Conservation (phyloP, 2,888 invertebrate genomes). For the Zonitis immaculata region DNA sequence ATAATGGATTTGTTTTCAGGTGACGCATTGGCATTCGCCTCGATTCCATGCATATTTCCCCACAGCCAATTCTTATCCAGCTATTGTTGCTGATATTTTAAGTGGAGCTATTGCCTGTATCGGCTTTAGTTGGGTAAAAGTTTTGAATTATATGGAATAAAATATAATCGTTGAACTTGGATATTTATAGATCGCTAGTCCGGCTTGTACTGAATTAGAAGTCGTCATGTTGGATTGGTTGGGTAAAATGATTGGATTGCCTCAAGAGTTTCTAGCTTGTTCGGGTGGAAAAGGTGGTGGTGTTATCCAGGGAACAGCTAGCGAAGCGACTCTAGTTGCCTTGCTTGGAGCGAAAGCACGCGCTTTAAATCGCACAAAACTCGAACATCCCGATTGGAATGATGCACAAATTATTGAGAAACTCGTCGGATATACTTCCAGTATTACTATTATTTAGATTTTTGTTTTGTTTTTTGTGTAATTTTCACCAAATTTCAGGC, state of each 20-base stretch:
- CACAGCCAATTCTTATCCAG: slow-evolving; percentile 88
- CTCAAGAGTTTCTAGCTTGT: slow-evolving; percentile 76
- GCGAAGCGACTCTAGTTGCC: slow-evolving; percentile 90
- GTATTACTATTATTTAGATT: no score
- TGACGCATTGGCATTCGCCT: slow-evolving; percentile 96
- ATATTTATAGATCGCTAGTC: slow-evolving; percentile 74
- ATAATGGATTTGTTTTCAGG: slow-evolving; percentile 37
- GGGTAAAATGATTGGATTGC: slow-evolving; percentile 86
- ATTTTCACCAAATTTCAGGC: slow-evolving; percentile 56
- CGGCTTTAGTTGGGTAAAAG: slow-evolving; percentile 89
- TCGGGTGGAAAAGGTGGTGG: slow-evolving; percentile 77
- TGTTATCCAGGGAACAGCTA: slow-evolving; percentile 92
- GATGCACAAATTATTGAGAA: slow-evolving; percentile 70
- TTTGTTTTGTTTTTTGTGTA: no score
- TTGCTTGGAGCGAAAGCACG: slow-evolving; percentile 84
- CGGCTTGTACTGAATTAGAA: slow-evolving; percentile 93
- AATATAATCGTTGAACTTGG: slow-evolving; percentile 15
- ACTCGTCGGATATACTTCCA: slow-evolving; percentile 81
- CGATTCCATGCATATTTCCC: slow-evolving; percentile 95
- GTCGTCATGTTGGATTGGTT: slow-evolving; percentile 95
- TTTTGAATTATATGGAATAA: slow-evolving; percentile 9
- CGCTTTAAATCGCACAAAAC: slow-evolving; percentile 62
- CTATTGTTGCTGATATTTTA: slow-evolving; percentile 92
- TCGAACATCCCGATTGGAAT: slow-evolving; percentile 68
- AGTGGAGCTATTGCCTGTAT: slow-evolving; percentile 94